phyloP scores from a whole-genome alignment of 2,797 vertebrate species.

The Oreochromis grahami region DNA sequence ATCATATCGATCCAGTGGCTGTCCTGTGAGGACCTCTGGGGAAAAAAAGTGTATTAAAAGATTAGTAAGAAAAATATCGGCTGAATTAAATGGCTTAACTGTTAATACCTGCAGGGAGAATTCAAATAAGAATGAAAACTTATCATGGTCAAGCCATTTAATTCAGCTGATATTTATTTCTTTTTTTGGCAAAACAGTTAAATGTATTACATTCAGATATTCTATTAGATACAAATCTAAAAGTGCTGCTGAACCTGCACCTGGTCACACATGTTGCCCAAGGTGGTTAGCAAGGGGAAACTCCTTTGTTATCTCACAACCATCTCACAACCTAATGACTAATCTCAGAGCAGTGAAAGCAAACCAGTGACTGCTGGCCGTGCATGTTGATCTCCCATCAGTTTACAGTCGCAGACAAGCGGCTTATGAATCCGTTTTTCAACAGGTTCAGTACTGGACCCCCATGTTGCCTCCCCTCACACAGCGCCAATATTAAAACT shows the following conservation, averaged over 20 bases:
- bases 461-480: not conserved
- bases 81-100: not conserved
- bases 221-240: not conserved
- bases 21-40: not conserved
- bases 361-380: not conserved
- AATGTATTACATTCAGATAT: not conserved
- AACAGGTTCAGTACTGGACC: not conserved
- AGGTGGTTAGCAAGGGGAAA: not conserved
- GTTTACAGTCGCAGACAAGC: not conserved
- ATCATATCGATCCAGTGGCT: not conserved
- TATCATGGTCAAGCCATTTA: not conserved
- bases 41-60: not conserved
- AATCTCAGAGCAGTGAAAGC: not conserved
- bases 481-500: not conserved
- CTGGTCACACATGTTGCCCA: not conserved
- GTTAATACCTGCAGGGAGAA: not conserved
- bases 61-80: not conserved
- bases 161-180: not conserved
- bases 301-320: not conserved
- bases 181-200: not conserved
- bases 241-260: not conserved
- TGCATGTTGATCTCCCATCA: not conserved
- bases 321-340: not conserved
- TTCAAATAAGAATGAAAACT: not conserved
- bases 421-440: not conserved